Evolutionary conservation across 2,888 invertebrate genomes (phyloP).

Genomic region (Xanthorhoe spadicearia): DNA sequence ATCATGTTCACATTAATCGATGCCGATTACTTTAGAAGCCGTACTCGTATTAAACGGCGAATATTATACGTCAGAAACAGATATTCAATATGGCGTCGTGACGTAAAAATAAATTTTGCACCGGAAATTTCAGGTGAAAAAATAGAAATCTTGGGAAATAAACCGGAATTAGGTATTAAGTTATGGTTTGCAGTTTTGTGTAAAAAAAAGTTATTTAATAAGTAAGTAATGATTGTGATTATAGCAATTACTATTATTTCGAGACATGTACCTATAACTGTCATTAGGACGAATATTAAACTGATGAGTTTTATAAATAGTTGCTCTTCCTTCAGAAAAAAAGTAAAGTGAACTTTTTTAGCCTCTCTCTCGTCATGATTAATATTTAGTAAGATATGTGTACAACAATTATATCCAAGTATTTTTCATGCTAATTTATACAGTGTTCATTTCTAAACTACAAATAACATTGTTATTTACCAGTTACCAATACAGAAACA

Average conservation of each 20-base stretch:
- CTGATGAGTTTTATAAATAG: no score
- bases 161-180: constrained; percentile 5
- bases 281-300: no score
- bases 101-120: constrained; percentile 40
- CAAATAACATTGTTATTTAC: neutral
- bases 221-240: no score
- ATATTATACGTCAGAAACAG: constrained; percentile 52
- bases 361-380: no score
- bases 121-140: constrained; percentile 40
- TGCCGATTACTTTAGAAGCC: constrained; percentile 66
- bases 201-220: neutral
- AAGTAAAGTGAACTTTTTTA: no score
- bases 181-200: constrained; percentile 3
- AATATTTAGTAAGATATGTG: no score
- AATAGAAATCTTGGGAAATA: constrained; percentile 8
- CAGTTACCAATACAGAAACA: neutral
- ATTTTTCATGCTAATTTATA: neutral
- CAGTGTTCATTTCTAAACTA: neutral
- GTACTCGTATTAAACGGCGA: constrained; percentile 45
- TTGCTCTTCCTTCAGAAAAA: no score
- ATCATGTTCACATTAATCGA: constrained; percentile 74
- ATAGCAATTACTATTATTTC: no score
- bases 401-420: no score
- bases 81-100: constrained; percentile 55
- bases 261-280: no score